Base-by-base conservation (phyloP, 1,140 invertebrate species). In the Teleopsis dalmanni region DNA sequence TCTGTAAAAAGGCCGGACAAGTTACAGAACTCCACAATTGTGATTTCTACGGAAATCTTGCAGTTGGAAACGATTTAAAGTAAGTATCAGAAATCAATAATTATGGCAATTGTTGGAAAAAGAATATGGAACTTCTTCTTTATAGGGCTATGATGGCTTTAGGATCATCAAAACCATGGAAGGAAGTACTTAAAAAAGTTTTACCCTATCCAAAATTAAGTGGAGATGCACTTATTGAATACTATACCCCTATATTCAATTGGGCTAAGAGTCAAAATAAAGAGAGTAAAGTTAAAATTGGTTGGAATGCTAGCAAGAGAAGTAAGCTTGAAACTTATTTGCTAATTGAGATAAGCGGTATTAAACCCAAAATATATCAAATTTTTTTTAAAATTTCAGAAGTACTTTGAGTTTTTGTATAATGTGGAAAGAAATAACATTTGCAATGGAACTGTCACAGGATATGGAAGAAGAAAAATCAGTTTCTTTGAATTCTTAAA, bases 101-200 rank as follows among this genome's bases (percentile, higher is more conserved):
- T n/a, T n/a, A n/a, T n/a, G n/a, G n/a, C 8, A 11, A 42, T 43
- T 29, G 8, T 4, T 31, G 16, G 8, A 14, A 8, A 37, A 16
- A 16, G 5, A 18, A 4, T 27, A 29, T 10, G n/a, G n/a, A n/a
- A 9, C 16, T 37, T 37, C 3, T 25, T 6, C 26, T 19, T 37
- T 19, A 37, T 14, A 4, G 16, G n/a, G 37, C 13, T 16, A 13
- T 31, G 6, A 29, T 31, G 6, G 3, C 35, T n/a, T 53, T 78
- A 29, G 83, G 82, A 3, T 67, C 69, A 0, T 77, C 77, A 0
- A 69, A 72, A 49, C 77, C 75, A 3, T 84, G 81, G 82, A 70
- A 70, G 9, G 73, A 80, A 18, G 74, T 75, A 0, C 59, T 84
- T 50, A 38, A 40, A 19, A 65, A 74, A 48, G 57, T 73, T n/a